Percentiles rank a stretch among this genome's conserved stretches.
Evolutionary conservation across 2,113 vertebrate species (phyloP).

Genomic region (Ailuropoda melanoleuca): DNA sequence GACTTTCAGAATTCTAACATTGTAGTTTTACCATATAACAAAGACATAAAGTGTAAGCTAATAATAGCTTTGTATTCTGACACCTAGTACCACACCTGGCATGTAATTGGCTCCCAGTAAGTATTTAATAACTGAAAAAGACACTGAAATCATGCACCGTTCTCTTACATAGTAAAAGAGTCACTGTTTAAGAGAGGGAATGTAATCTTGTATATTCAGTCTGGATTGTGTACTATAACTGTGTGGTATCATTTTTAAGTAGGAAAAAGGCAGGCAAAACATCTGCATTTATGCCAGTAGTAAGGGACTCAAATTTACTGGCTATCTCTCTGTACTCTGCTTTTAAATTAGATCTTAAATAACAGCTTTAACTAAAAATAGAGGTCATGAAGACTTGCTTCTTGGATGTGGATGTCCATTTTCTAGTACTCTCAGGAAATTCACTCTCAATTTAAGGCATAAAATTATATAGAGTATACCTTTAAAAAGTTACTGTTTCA

Average conservation of each 20-base stretch:
- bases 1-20: background rate
- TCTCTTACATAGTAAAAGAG: background rate
- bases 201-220: background rate
- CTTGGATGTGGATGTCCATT: background rate
- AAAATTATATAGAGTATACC: background rate
- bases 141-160: background rate
- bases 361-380: conserved; percentile 49
- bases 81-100: background rate
- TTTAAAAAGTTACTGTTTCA: conserved; percentile 42
- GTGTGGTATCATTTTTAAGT: background rate
- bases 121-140: background rate
- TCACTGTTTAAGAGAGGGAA: background rate
- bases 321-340: background rate
- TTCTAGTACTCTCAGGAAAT: conserved; percentile 12
- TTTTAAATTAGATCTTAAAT: conserved; percentile 36
- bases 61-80: background rate
- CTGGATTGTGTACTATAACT: background rate
- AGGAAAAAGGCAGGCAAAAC: background rate
- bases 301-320: background rate
- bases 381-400: background rate
- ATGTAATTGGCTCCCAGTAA: background rate
- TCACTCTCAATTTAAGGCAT: background rate
- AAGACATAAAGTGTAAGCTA: background rate
- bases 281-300: background rate
- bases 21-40: background rate